These are phyloP conservation scores for Portevinia maculata DNA, from an alignment of 2,888 invertebrate genomes.

Conservation along the genomic window DNA sequence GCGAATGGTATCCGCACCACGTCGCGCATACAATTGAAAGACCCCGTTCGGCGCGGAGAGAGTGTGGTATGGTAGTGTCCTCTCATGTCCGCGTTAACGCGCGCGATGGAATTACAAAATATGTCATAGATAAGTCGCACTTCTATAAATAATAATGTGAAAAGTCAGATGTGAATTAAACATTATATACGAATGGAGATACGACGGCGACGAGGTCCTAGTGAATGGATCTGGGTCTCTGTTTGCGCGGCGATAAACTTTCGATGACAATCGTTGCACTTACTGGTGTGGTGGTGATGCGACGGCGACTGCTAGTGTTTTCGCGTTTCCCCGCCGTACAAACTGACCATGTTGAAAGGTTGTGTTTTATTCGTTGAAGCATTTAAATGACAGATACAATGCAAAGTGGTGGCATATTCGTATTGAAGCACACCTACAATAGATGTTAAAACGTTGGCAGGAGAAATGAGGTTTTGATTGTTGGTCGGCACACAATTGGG, in stretches of 20 bases:
- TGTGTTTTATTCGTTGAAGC: constrained; percentile 64
- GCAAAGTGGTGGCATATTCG: constrained; percentile 72
- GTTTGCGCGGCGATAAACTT: constrained; percentile 60
- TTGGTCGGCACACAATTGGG: constrained; percentile 6
- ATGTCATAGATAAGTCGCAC: constrained; percentile 74
- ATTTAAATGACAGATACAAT: constrained; percentile 72
- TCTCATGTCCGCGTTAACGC: constrained; percentile 72
- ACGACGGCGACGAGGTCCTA: constrained; percentile 50
- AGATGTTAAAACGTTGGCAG: constrained; percentile 22
- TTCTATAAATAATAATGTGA: constrained; percentile 75
- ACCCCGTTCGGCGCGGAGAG: constrained; percentile 24
- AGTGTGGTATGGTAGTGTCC: constrained; percentile 64
- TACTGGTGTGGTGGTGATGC: too few species aligned
- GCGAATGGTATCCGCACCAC: constrained; percentile 58
- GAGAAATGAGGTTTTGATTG: constrained; percentile 57
- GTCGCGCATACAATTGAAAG: constrained; percentile 54
- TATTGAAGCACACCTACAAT: constrained; percentile 71
- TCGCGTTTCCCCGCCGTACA: constrained; percentile 1
- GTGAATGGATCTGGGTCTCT: constrained; percentile 55
- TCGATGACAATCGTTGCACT: constrained; percentile 71
- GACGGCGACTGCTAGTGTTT: too few species aligned
- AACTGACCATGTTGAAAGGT: constrained; percentile 54
- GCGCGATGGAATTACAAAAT: constrained; percentile 74
- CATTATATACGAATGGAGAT: constrained; percentile 46
- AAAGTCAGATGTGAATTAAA: constrained; percentile 74